A percentile compares a stretch with the other conserved stretches of the same genome.
Conservation (phyloP, 2,888 invertebrate species). For the Bibio marci region DNA sequence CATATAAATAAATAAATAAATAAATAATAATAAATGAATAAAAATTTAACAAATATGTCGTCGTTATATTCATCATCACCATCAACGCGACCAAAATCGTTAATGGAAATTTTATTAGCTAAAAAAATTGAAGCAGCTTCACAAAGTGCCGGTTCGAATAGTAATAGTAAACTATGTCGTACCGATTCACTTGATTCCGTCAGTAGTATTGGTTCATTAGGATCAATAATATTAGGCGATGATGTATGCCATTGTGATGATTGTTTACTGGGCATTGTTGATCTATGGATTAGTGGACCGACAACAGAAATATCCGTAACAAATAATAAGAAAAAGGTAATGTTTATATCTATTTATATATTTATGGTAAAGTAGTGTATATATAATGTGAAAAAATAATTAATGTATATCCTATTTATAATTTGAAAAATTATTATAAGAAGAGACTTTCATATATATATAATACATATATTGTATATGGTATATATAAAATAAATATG, state of each 20-base stretch:
- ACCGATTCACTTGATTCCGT: constrained; percentile 63
- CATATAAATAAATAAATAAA: too few species aligned
- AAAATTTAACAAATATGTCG: constrained; percentile 17
- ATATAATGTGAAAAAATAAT: too few species aligned
- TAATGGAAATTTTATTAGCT: constrained; percentile 65
- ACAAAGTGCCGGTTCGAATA: constrained; percentile 27
- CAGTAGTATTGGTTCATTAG: constrained; percentile 50
- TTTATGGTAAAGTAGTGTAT: too few species aligned
- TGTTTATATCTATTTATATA: not conserved
- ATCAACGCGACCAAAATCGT: constrained; percentile 46
- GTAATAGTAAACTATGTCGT: constrained; percentile 37
- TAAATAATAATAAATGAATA: too few species aligned
- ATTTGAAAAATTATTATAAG: too few species aligned
- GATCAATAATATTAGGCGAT: constrained; percentile 41
- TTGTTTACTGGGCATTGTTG: constrained; percentile 65
- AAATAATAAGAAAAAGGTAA: constrained; percentile 42
- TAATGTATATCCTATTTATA: too few species aligned
- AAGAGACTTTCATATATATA: too few species aligned
- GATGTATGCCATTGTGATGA: constrained; percentile 72
- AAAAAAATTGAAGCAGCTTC: constrained; percentile 65
- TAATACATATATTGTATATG: too few species aligned
- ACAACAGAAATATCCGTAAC: constrained; percentile 10
- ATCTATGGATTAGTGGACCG: constrained; percentile 44
- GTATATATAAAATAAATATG: too few species aligned
- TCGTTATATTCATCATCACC: constrained; percentile 30